Evolutionary conservation across 2,113 vertebrate genomes (phyloP).

Genomic region (Calonectris borealis): DNA sequence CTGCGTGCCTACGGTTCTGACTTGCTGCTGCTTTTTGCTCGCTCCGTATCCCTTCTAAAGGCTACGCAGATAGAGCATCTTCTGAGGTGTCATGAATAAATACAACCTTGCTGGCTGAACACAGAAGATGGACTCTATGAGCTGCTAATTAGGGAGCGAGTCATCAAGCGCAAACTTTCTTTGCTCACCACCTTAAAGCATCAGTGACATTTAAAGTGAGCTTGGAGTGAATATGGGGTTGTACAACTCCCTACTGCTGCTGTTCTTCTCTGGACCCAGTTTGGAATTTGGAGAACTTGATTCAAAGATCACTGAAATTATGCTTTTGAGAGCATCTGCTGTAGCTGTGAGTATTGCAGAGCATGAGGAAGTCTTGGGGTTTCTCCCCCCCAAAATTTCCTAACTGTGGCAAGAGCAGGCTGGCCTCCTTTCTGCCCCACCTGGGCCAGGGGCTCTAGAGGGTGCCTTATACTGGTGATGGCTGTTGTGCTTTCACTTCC

Average conservation of each 20-base stretch:
- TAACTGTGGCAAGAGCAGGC: too few species aligned
- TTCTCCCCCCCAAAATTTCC: background rate
- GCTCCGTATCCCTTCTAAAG: background rate
- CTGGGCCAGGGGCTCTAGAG: background rate
- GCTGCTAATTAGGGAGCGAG: background rate
- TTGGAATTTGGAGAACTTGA: background rate
- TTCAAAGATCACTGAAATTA: background rate
- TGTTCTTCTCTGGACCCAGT: background rate
- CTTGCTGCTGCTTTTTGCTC: background rate
- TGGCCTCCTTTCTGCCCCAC: background rate
- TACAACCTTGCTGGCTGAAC: background rate
- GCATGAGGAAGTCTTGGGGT: background rate
- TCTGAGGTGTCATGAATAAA: background rate
- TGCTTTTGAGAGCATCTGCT: background rate
- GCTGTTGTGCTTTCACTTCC: background rate
- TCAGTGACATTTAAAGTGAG: background rate
- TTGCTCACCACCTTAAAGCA: background rate
- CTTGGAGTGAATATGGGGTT: background rate
- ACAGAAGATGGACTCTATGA: background rate
- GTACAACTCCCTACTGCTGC: too few species aligned
- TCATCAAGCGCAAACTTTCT: background rate
- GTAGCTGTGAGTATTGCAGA: background rate
- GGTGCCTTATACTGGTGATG: background rate
- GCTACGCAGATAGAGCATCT: background rate
- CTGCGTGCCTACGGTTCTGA: accelerated